Base-by-base conservation (phyloP, 2,797 vertebrate genomes). In the Merluccius polli region DNA sequence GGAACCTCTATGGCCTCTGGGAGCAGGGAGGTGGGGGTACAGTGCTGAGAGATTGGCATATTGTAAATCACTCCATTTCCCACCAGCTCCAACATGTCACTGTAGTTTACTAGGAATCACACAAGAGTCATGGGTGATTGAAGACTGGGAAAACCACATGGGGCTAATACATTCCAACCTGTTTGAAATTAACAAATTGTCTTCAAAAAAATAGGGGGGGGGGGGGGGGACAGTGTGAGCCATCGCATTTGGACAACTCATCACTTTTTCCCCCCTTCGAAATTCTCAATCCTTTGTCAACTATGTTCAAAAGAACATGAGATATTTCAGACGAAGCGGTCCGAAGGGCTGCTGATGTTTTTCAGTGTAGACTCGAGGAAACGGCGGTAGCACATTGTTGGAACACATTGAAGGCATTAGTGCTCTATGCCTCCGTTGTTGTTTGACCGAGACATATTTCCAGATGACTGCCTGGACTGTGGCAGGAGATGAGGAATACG, bases 401-500 rank as follows among this genome's bases (percentile, higher is more conserved):
- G 76, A 86, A 84, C 87, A 85, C 87, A 89, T 16, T 84, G 80
- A 92, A 90, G 85, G 87, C 82, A 82, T 78, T 73, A 78, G 73
- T 74, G 48, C 80, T 10, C 79, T 70, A 13, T 70, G 83, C 80
- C 81, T 87, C 80, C 48, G 78, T 70, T 90, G 84, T 84, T 86
- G 84, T 89, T 91, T 91, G 85, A 91, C 87, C 77, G 88, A 91
- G 88, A 92, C 88, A 90, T 87, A 88, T 91, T 91, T 92, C 87
- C 86, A 88, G 82, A 84, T 79, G 80, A 82, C 84, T 83, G 84
- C 82, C 82, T 71, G 68, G 83, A 82, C 81, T 70, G 84, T 30
- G 79, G 84, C 82, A 76, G 79, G 77, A 87, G 84, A 88, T 82
- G 88, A 89, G 79, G 81, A 80, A 87, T 79, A 75, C 21, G 85